Evolutionary conservation across 2,888 invertebrate species (phyloP), one percentile per base, ranked within the genome.

Genomic region (Acleris cristana): DNA sequence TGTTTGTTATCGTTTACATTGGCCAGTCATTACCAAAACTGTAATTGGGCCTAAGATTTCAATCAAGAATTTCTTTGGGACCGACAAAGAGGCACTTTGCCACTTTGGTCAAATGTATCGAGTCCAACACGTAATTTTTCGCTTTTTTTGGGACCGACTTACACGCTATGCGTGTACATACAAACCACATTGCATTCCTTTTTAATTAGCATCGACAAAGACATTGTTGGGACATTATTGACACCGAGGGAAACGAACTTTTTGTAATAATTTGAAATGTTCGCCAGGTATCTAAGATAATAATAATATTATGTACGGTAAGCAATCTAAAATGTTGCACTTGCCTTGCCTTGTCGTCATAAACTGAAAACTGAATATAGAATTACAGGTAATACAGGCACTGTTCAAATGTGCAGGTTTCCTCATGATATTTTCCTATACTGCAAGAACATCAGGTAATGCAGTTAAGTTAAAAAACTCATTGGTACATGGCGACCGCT

Each of bases 141-240:
- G 40, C 49, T 61, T 66, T 48, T 64, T 66, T 66, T 61, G 45
- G 65, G 44, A 7, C 61, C 52, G 44, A n/a, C 56, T 18, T 45
- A 56, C 65, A 66, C 65, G 65, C 65, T 56, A 26, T 30, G 51
- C 65, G 61, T 66, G 58, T 65, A 23, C 19, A 21, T 56, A 61
- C 65, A 56, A 61, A 45, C 54, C 34, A 21, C 26, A 55, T 49
- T 19, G 44, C 34, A 45, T 61, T 59, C 26, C 12, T 65, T 61
- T 61, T 66, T 66, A 66, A 66, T 66, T 66, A 55, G 56, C 19
- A 45, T 51, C 51, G 55, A 21, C 44, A 52, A 51, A 23, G 30
- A 44, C 52, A 30, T 53, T 63, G 18, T 48, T 40, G 40, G 19
- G 48, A 45, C 18, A 54, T 19, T 18, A 23, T 34, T 63, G 30